Percentiles rank a stretch among this genome's conserved stretches.
These are phyloP conservation scores for Sminthurides bifidus DNA, from an alignment of 1,140 invertebrate species.

Conservation along the genomic window DNA sequence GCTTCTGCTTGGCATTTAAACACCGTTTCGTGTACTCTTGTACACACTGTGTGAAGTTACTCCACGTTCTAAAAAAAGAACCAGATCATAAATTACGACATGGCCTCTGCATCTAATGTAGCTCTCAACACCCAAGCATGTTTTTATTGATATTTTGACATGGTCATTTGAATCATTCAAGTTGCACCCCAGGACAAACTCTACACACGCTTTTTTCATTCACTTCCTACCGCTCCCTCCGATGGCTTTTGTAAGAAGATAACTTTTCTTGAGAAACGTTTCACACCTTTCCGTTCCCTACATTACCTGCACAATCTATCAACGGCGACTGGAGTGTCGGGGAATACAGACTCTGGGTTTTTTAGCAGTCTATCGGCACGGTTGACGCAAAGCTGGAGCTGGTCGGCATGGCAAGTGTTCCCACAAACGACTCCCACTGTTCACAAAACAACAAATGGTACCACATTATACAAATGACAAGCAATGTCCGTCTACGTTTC, in stretches of 20 bases:
- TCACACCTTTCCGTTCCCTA: too few species aligned
- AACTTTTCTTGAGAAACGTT: too few species aligned
- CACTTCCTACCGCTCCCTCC: too few species aligned
- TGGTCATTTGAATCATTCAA: not conserved
- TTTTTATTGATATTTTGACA: not conserved
- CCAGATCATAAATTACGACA: not conserved
- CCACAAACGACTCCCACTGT: too few species aligned
- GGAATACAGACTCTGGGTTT: constrained; percentile 23
- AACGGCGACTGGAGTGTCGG: constrained; percentile 18
- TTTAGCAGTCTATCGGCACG: constrained; percentile 20
- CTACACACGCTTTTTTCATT: too few species aligned
- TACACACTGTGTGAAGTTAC: constrained; percentile 22
- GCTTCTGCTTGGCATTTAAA: constrained; percentile 11
- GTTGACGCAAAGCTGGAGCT: constrained; percentile 15
- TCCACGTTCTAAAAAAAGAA: constrained; percentile 19
- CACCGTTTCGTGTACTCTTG: constrained; percentile 23
- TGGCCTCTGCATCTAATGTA: not conserved
- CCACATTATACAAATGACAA: too few species aligned
- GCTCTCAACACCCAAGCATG: not conserved
- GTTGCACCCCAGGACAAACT: too few species aligned
- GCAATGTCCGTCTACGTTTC: too few species aligned
- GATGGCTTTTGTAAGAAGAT: too few species aligned
- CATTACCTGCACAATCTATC: constrained; percentile 25
- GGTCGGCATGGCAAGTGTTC: not conserved
- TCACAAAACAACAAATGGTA: too few species aligned